Conservation (phyloP, 1,140 invertebrate species). For the Rhopalosiphum padi region DNA sequence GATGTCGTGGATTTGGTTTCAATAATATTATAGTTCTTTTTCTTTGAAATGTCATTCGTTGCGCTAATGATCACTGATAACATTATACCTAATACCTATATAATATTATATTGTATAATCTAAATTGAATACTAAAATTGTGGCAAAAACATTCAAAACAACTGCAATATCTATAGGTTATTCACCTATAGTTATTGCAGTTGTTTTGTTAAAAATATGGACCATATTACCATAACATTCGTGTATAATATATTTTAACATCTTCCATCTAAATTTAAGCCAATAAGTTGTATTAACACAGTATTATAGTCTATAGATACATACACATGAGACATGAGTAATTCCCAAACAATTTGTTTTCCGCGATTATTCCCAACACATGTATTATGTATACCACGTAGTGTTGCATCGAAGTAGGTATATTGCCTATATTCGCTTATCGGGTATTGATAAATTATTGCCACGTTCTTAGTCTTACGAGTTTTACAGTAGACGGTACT, state of each 20-base stretch:
- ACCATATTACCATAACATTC: too few species aligned
- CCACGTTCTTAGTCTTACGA: background rate
- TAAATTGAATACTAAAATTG: background rate
- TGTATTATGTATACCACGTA: background rate
- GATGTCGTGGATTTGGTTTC: background rate
- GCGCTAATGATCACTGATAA: background rate
- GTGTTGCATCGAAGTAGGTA: background rate
- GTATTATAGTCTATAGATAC: too few species aligned
- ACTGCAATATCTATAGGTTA: background rate
- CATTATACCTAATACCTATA: background rate
- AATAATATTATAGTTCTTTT: background rate
- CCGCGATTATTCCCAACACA: background rate
- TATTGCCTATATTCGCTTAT: background rate
- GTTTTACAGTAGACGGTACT: background rate
- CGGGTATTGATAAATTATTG: background rate
- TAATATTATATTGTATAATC: background rate
- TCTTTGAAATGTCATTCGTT: background rate
- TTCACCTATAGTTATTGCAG: too few species aligned
- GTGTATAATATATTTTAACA: background rate
- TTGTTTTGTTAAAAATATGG: background rate
- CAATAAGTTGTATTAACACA: background rate
- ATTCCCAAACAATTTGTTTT: background rate
- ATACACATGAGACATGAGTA: background rate
- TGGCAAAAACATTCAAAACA: background rate
- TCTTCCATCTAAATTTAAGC: background rate